Base-by-base conservation (phyloP, 2,113 vertebrate genomes). In the Ochotona curzoniae region DNA sequence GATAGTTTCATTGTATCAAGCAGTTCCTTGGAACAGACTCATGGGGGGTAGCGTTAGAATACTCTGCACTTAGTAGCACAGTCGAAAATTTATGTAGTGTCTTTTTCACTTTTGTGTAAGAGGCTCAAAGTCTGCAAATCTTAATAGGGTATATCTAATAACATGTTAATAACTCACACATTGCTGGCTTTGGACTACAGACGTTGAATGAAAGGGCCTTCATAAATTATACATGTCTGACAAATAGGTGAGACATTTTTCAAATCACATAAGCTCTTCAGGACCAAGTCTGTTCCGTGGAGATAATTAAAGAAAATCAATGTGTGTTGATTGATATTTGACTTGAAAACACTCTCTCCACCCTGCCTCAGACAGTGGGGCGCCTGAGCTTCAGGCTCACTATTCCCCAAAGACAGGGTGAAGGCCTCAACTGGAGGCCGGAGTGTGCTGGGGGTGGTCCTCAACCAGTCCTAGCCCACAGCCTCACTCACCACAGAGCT, bases 271-370 rank as follows among this genome's bases (percentile, higher is more conserved):
- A 76, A 94, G 70, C 85, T 90, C 91, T 84, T 92, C 51, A 69
- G 92, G 91, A 79, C 35, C 78, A 92, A 70, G 73, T 66, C 32
- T 69, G 92, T 92, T 96, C 89, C 64, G 25, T 92, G 71, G 96
- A 94, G 94, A 51, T 96, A 89, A 87, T 97, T 96, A 91, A 87
- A 92, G 71, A 35, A 91, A 96, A 94, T 95, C 92, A 30, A 73
- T 92, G 51, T 51, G 8, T 76, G 75, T 70, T n/a, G 86, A 92
- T 81, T 74, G 97, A 96, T 92, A 92, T 95, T 88, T 93, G 93
- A 90, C 83, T 75, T 14, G 83, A 89, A 84, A 66, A 30, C 8
- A 17, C 4, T 64, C 87, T 93, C 44, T 63, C 11, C 20, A 3
- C 0, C 26, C 82, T 80, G 12, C 5, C 86, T 63, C 17, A 32